Evolutionary conservation across 2,113 vertebrate species (phyloP).

Genomic region (Anoplopoma fimbria): DNA sequence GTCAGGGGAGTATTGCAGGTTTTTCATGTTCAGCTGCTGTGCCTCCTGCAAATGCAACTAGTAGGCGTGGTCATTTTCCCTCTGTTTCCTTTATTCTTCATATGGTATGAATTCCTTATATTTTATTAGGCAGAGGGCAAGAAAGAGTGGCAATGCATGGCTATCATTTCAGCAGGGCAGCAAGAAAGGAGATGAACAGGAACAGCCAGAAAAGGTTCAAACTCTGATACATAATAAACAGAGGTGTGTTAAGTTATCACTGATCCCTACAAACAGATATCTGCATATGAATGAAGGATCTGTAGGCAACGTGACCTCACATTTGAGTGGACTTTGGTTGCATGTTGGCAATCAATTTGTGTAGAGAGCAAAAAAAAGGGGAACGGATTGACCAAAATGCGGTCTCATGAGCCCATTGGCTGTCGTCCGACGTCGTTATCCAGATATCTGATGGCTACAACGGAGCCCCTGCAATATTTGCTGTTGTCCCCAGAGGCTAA

Average conservation of each 20-base stretch:
- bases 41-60: constrained; percentile 33
- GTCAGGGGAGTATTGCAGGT: neutral
- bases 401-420: neutral
- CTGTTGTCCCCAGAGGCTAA: neutral
- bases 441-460: neutral
- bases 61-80: neutral
- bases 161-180: neutral
- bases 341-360: neutral
- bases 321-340: neutral
- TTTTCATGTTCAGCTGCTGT: neutral
- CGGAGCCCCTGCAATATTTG: neutral
- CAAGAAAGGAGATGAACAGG: neutral
- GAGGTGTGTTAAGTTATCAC: neutral
- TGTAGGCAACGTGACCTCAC: neutral
- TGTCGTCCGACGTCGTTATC: neutral
- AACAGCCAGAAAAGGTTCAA: neutral
- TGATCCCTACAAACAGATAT: neutral
- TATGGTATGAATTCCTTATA: neutral
- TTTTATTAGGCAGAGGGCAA: neutral
- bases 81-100: neutral
- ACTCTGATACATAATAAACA: neutral
- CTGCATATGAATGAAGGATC: neutral
- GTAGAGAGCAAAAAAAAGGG: neutral
- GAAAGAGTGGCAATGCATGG: neutral
- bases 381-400: too few relatives aligned